Evolutionary conservation across 1,140 invertebrate genomes (phyloP).

Genomic region (Theocolax elegans): DNA sequence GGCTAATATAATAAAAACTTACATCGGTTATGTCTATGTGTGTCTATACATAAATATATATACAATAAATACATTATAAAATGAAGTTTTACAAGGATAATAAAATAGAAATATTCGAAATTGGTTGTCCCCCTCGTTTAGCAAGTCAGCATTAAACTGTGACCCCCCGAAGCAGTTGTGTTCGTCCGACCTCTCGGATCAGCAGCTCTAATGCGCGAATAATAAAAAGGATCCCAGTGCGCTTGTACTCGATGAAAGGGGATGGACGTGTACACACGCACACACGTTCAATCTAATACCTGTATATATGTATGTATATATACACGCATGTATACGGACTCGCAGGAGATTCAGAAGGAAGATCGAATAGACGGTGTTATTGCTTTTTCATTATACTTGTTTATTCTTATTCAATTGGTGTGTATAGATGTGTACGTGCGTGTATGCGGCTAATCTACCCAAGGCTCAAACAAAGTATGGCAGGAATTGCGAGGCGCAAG

Average conservation of each 20-base stretch:
- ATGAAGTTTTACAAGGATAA: too few relatives aligned
- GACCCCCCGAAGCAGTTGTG: constrained; percentile 1
- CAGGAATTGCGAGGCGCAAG: constrained; percentile 16
- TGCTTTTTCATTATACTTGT: constrained; percentile 13
- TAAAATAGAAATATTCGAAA: neutral
- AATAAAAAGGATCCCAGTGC: constrained; percentile 15
- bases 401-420: neutral
- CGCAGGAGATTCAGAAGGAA: too few relatives aligned
- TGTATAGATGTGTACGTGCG: too few relatives aligned
- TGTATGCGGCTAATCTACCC: too few relatives aligned
- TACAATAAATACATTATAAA: too few relatives aligned
- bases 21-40: too few relatives aligned
- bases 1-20: too few relatives aligned
- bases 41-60: too few relatives aligned
- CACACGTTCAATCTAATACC: too few relatives aligned
- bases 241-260: neutral
- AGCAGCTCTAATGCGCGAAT: constrained; percentile 31
- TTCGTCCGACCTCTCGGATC: constrained; percentile 16
- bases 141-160: constrained; percentile 11
- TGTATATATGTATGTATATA: too few relatives aligned
- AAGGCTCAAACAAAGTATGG: neutral
- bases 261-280: neutral
- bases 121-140: constrained; percentile 1
- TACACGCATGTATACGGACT: too few relatives aligned
- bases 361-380: too few relatives aligned